Percentiles rank a stretch among this genome's conserved stretches.
phyloP scores from a whole-genome alignment of 2,797 vertebrate genomes.

The Microctenopoma stevenorrisi region DNA sequence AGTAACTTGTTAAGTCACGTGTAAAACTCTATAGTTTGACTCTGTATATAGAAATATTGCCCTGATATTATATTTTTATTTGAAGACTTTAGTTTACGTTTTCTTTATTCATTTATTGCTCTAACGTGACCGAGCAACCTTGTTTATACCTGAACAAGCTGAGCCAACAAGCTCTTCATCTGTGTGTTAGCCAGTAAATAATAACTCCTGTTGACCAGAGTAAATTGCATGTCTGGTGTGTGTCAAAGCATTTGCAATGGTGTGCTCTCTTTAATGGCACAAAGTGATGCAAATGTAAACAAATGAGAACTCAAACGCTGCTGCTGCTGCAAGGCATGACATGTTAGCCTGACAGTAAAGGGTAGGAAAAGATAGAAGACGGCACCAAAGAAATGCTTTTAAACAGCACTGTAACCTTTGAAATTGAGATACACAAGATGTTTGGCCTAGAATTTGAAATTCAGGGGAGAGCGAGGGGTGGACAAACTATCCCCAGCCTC shows the following conservation, averaged over 20 bases:
- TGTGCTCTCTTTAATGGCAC: conserved; percentile 25
- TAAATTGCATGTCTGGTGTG: conserved; percentile 31
- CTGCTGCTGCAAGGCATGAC: not conserved
- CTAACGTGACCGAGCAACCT: conserved; percentile 16
- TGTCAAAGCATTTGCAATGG: conserved; percentile 15
- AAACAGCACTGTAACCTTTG: no score
- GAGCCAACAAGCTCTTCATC: conserved; percentile 56
- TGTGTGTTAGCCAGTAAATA: conserved; percentile 37
- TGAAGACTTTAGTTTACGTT: no score
- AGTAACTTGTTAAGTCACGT: no score
- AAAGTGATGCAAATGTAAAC: conserved; percentile 28
- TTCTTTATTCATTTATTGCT: no score
- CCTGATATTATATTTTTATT: no score
- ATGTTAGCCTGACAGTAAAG: no score
- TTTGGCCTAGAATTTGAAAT: not conserved
- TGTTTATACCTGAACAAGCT: conserved; percentile 35
- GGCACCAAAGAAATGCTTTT: no score
- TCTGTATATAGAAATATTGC: no score
- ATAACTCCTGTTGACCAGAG: conserved; percentile 34
- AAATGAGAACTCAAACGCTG: not conserved
- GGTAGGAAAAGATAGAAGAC: no score
- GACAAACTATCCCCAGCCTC: no score
- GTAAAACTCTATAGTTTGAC: no score
- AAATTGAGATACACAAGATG: not conserved
- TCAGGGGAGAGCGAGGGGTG: no score